These are phyloP conservation scores for Euphydryas editha DNA, from an alignment of 2,888 invertebrate species.

Conservation along the genomic window DNA sequence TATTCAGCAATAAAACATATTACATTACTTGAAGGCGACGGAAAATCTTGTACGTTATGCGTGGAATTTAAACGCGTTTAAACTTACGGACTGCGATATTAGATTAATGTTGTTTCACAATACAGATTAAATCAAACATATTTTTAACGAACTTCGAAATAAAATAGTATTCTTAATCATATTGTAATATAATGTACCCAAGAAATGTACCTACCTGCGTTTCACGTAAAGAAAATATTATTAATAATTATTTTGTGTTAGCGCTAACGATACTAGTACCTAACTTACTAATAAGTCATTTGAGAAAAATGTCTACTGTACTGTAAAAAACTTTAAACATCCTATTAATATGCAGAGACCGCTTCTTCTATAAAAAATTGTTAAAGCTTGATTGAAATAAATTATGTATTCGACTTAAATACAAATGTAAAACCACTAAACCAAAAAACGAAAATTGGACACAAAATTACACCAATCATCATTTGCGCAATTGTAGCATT, in stretches of 20 bases:
- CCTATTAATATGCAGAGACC: no score
- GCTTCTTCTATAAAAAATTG: no score
- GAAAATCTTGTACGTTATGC: conserved; percentile 33
- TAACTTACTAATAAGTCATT: no score
- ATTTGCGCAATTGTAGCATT: conserved; percentile 30
- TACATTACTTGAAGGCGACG: conserved; percentile 51
- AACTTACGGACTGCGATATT: background rate
- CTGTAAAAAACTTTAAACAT: no score
- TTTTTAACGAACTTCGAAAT: background rate
- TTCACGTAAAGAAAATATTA: no score
- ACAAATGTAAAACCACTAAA: background rate
- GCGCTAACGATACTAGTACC: no score
- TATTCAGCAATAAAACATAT: conserved; percentile 59
- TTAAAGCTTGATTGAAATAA: background rate
- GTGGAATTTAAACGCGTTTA: conserved; percentile 25
- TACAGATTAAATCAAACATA: background rate
- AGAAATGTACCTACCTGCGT: background rate
- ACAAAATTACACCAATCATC: conserved; percentile 16
- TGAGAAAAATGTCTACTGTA: no score
- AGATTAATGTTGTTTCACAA: background rate
- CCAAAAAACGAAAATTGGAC: background rate
- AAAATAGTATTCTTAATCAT: background rate
- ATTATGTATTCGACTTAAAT: background rate
- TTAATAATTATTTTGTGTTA: no score
- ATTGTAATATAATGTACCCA: background rate